phyloP scores from a whole-genome alignment of 2,797 vertebrate genomes.

The Pseudochaenichthys georgianus region DNA sequence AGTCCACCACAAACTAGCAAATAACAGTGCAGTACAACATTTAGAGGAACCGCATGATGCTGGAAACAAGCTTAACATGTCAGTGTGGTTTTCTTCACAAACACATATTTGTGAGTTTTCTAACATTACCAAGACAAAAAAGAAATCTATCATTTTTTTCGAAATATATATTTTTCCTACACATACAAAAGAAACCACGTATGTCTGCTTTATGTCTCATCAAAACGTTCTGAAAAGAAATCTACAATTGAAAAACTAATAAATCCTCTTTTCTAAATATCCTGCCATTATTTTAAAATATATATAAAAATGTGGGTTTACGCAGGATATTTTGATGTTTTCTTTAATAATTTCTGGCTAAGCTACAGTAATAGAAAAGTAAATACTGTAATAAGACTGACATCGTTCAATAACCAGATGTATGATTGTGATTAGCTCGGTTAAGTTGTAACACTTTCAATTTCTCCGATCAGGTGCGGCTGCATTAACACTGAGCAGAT shows the following conservation, averaged over 20 bases:
- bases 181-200: not conserved
- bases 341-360: constrained; percentile 26
- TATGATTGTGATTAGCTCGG: constrained; percentile 54
- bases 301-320: constrained; percentile 11
- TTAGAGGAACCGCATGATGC: constrained; percentile 32
- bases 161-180: too few relatives aligned
- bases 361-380: constrained; percentile 29
- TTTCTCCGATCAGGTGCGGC: constrained; percentile 63
- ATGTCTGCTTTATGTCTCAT: constrained; percentile 5
- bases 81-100: constrained; percentile 30
- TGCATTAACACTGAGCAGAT: constrained; percentile 73
- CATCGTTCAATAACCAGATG: constrained; percentile 35
- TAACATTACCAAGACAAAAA: too few relatives aligned
- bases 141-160: too few relatives aligned
- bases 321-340: constrained; percentile 12
- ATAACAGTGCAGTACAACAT: constrained; percentile 38
- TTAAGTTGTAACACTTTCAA: constrained; percentile 32
- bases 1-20: constrained; percentile 50
- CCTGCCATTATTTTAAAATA: constrained; percentile 8
- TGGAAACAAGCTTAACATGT: constrained; percentile 48
- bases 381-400: constrained; percentile 36
- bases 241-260: too few relatives aligned
- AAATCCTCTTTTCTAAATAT: not conserved
- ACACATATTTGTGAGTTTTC: constrained; percentile 51
- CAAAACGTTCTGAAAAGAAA: not conserved